Conservation (phyloP, 2,888 invertebrate species). For the Taenaris catops region DNA sequence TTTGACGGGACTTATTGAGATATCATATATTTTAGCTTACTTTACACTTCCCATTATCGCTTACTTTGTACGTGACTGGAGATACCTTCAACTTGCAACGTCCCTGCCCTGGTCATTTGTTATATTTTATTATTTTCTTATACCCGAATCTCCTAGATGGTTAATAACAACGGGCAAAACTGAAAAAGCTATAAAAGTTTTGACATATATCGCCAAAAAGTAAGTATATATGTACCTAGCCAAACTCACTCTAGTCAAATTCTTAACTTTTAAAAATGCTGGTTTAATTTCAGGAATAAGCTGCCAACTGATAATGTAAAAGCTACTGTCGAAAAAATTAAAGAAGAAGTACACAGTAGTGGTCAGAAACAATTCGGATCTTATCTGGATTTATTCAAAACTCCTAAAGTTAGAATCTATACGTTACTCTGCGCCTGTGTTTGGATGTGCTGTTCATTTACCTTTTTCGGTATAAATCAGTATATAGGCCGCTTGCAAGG, state of each 20-base stretch:
- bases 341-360: conserved; percentile 35
- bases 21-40: conserved; percentile 77
- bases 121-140: conserved; percentile 82
- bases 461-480: conserved; percentile 91
- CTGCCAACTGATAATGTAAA: conserved; percentile 49
- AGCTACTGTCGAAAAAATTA: conserved; percentile 48
- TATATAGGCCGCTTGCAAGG: conserved; percentile 88
- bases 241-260: neutral
- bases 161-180: conserved; percentile 83
- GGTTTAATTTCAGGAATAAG: conserved; percentile 57
- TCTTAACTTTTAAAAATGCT: too few species aligned
- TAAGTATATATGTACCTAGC: conserved; percentile 29
- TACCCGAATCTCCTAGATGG: conserved; percentile 91
- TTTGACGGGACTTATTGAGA: conserved; percentile 74
- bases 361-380: conserved; percentile 44
- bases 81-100: conserved; percentile 76
- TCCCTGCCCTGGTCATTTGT: conserved; percentile 75
- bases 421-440: conserved; percentile 84
- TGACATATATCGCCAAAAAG: conserved; percentile 82
- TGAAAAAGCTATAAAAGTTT: conserved; percentile 79
- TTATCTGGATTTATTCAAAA: conserved; percentile 82
- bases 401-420: conserved; percentile 83
- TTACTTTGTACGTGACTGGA: conserved; percentile 81
- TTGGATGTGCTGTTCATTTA: conserved; percentile 90
- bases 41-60: conserved; percentile 78